Percentiles rank a stretch among this genome's conserved stretches.
Conservation (phyloP, 2,113 vertebrate genomes). For the Eurystomus gularis region DNA sequence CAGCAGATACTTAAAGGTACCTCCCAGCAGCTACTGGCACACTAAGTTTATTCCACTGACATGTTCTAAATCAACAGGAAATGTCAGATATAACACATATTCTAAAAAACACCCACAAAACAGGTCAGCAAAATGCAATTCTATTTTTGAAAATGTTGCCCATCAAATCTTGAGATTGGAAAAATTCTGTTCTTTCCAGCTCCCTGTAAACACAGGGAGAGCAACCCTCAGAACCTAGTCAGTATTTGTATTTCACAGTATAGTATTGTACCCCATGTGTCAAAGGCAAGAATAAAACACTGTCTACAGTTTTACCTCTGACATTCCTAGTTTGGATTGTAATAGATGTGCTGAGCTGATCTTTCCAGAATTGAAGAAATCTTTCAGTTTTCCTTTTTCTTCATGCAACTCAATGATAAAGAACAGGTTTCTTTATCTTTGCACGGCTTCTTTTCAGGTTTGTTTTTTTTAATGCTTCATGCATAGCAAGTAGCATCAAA, state of each 20-base stretch:
- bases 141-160: background rate
- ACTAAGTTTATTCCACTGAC: background rate
- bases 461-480: background rate
- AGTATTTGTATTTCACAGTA: background rate
- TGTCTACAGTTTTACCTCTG: background rate
- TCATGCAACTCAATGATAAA: background rate
- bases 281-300: constrained; percentile 16
- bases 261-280: background rate
- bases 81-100: background rate
- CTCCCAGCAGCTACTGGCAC: background rate
- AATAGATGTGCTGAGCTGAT: background rate
- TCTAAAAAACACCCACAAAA: background rate
- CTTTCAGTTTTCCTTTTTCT: background rate
- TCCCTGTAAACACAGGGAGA: background rate
- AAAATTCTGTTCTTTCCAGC: background rate
- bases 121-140: background rate
- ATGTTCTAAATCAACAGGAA: background rate
- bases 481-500: background rate
- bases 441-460: background rate
- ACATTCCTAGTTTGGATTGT: background rate
- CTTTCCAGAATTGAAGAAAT: background rate
- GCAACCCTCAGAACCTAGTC: background rate
- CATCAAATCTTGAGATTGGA: background rate
- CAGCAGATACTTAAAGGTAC: background rate
- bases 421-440: background rate